A percentile compares a stretch with the other conserved stretches of the same genome.
Evolutionary conservation across 2,797 vertebrate genomes (phyloP).

Genomic region (Clarias fuscus): DNA sequence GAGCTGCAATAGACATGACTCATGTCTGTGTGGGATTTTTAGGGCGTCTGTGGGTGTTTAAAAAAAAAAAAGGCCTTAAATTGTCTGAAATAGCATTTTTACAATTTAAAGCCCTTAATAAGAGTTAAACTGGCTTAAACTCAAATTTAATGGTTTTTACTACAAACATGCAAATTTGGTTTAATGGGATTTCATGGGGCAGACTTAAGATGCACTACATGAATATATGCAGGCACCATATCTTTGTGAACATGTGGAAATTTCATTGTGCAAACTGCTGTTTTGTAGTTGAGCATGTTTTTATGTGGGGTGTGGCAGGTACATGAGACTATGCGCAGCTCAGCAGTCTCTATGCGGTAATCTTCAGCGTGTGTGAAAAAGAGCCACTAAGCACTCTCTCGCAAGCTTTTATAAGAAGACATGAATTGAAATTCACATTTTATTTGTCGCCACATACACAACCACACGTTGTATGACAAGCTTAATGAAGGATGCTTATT

Average conservation of each 20-base stretch:
- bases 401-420: too few relatives aligned
- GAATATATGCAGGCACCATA: conserved; percentile 4
- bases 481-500: not conserved
- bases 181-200: conserved; percentile 13
- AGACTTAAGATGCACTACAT: not conserved
- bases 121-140: not conserved
- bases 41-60: not conserved
- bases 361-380: conserved; percentile 12
- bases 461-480: not conserved
- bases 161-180: not conserved
- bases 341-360: conserved; percentile 38
- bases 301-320: conserved; percentile 2
- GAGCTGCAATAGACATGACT: conserved; percentile 4
- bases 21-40: not conserved
- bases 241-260: conserved; percentile 29
- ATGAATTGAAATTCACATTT: too few relatives aligned
- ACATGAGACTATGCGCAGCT: conserved; percentile 35
- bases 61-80: not conserved
- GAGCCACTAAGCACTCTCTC: not conserved
- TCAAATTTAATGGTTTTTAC: not conserved
- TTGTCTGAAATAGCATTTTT: not conserved
- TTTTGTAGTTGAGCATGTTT: conserved; percentile 23
- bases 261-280: conserved; percentile 13
- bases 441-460: not conserved
- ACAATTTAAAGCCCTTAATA: not conserved